These are phyloP conservation scores for Eumacrocentrus americanus DNA, from an alignment of 2,888 invertebrate species.

Conservation along the genomic window DNA sequence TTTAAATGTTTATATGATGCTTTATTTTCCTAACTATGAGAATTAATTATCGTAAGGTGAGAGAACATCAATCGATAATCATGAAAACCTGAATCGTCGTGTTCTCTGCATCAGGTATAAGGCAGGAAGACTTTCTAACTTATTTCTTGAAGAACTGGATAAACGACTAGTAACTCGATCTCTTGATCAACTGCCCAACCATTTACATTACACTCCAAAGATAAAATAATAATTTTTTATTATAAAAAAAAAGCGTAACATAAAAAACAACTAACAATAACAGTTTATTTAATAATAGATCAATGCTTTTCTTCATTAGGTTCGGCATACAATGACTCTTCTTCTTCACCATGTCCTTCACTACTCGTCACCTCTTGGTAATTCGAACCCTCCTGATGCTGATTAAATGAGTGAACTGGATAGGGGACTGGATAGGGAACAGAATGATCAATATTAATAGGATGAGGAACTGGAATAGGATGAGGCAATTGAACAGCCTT, in stretches of 20 bases:
- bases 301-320: conserved; percentile 3
- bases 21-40: not conserved
- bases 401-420: conserved; percentile 34
- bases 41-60: not conserved
- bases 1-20: not conserved
- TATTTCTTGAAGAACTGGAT: conserved; percentile 8
- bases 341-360: not conserved
- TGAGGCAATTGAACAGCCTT: conserved; percentile 52
- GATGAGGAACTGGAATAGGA: conserved; percentile 53
- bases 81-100: not conserved
- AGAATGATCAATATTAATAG: conserved; percentile 45
- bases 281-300: not conserved
- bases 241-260: not conserved
- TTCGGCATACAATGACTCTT: not conserved
- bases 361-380: conserved; percentile 7
- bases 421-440: conserved; percentile 52
- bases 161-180: conserved; percentile 11
- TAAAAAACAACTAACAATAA: not conserved
- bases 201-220: not conserved
- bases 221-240: not conserved
- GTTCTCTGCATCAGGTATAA: not conserved
- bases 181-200: not conserved
- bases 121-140: conserved; percentile 24
- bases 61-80: conserved; percentile 11
- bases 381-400: conserved; percentile 8